Evolutionary conservation across 2,888 invertebrate species (phyloP), one percentile per base, ranked within the genome.

Genomic region (Autographa pulchrina): DNA sequence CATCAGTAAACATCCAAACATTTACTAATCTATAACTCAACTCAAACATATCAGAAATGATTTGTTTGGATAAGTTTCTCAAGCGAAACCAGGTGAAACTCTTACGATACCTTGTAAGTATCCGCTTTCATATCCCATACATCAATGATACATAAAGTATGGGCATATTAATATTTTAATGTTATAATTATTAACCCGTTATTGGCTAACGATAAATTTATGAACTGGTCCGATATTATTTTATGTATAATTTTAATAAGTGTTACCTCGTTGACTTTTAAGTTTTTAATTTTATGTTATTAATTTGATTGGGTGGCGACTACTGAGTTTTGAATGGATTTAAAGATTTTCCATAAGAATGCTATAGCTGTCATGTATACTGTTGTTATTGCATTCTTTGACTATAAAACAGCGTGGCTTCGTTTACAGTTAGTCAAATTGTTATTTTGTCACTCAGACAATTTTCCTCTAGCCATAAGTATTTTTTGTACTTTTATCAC

Each of bases 151-250:
- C 70, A 79, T 80, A 73, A 85, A 81, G 72, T 77, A 85, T 85
- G 68, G 77, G 60, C n/a, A 66, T 48, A 67, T 74, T 80, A 82
- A 80, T 85, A 85, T 85, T 84, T 78, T 83, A 85, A 85, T 84
- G 78, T 74, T 72, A 77, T 79, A 74, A 81, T 80, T 82, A 78
- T 78, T 78, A 78, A 78, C 77, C 66, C 70, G 78, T 78, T 78
- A 75, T 78, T 64, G 68, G 35, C 58, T 68, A 66, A 66, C 38
- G 65, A 71, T 32, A 32, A 59, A 69, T 74, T 71, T 71, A 78
- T 65, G 20, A 64, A 78, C 68, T 68, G 32, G 63, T 74, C 71
- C 41, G 48, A 62, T 74, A 70, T 58, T 11, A 64, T 78, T 74
- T 68, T 1, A 48, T 64, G 38, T 58, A 63, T 75, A 74, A 77